Conservation (phyloP, 1,140 invertebrate species). For the Globodera ellingtonae region DNA sequence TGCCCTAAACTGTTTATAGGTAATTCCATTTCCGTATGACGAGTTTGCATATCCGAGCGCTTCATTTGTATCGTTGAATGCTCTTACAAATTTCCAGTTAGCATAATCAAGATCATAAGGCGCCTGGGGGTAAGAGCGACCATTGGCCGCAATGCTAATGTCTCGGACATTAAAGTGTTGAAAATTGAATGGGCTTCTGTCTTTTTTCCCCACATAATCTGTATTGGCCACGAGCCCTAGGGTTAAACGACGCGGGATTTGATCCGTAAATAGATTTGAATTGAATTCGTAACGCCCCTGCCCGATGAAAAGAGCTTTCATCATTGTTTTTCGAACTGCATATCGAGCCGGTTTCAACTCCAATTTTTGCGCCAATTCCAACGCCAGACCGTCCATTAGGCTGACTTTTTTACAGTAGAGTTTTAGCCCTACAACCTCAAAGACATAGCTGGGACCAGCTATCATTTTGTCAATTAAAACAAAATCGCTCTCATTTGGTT, state of each 20-base stretch:
- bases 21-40: too few species aligned
- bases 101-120: constrained; percentile 23
- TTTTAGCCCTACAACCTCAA: background rate
- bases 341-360: constrained; percentile 4
- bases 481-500: background rate
- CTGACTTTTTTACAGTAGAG: constrained; percentile 13
- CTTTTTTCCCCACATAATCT: constrained; percentile 13
- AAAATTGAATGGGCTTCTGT: constrained; percentile 32
- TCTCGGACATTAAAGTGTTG: constrained; percentile 33
- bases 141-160: constrained; percentile 1
- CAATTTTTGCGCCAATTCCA: constrained; percentile 22
- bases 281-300: constrained; percentile 11
- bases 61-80: constrained; percentile 20
- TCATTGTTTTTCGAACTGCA: constrained; percentile 20
- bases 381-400: constrained; percentile 15
- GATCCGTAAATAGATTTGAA: constrained; percentile 30
- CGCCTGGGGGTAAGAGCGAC: too few species aligned
- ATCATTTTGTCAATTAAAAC: background rate
- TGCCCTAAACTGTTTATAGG: too few species aligned
- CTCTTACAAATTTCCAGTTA: constrained; percentile 20
- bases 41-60: constrained; percentile 16
- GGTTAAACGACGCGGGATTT: constrained; percentile 17
- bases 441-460: background rate
- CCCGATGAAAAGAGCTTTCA: constrained; percentile 19
- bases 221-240: constrained; percentile 20